A percentile compares a stretch with the other conserved stretches of the same genome.
Conservation (phyloP, 2,113 vertebrate species). For the Calyptomena viridis region DNA sequence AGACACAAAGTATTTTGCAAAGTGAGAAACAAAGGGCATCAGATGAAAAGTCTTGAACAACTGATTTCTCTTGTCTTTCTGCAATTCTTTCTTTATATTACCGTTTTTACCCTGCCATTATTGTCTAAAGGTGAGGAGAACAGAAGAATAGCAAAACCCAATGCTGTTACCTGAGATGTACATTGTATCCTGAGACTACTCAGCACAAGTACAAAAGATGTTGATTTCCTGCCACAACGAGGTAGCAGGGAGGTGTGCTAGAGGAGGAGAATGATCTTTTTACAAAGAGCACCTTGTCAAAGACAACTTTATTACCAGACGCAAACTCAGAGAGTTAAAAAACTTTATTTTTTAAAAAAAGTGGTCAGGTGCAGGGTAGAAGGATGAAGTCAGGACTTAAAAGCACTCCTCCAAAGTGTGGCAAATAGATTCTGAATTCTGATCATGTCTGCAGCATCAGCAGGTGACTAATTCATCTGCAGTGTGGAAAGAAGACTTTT, state of each 20-base stretch:
- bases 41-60: not conserved
- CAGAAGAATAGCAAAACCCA: not conserved
- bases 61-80: not conserved
- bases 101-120: not conserved
- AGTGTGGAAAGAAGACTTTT: not conserved
- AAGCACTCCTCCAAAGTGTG: conserved; percentile 36
- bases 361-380: not conserved
- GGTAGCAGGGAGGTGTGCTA: not conserved
- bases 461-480: conserved; percentile 31
- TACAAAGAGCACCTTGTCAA: not conserved
- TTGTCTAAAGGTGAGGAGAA: not conserved
- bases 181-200: not conserved
- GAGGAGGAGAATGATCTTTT: not conserved
- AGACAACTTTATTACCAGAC: conserved; percentile 1
- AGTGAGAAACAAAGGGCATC: not conserved
- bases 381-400: conserved; percentile 1
- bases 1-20: not conserved
- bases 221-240: conserved; percentile 20
- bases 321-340: not conserved
- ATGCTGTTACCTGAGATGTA: not conserved
- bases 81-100: not conserved
- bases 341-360: not conserved
- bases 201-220: not conserved
- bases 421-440: conserved; percentile 29
- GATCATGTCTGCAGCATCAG: not conserved